Evolutionary conservation across 2,888 invertebrate genomes (phyloP), one percentile per base, ranked within the genome.

Genomic region (Lysandra coridon): DNA sequence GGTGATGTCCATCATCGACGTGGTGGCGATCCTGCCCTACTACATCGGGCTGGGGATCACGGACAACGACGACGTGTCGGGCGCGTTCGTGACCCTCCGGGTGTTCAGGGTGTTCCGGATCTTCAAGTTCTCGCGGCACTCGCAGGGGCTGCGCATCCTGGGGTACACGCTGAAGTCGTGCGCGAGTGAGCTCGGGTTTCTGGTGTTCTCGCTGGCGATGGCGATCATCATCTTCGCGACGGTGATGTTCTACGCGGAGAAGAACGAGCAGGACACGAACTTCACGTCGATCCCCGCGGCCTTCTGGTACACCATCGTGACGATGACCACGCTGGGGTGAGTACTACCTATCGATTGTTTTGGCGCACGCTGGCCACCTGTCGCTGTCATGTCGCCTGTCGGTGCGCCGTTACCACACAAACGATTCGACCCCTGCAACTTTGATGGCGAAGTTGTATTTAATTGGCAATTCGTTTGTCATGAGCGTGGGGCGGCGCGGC

Each of bases 291-390:
- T 99, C 95, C 99, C 99, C 81, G 99, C 99, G 80, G 99, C 99
- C 85, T 99, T 99, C 95, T 99, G 99, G 99, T 99, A 99, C 95
- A 99, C 99, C 89, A 99, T 99, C 89, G 99, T 99, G 89, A 99
- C 99, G 85, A 99, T 99, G 99, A 99, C 99, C 81, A 99, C 99
- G 78, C 95, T 99, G 84, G 99, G 99, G 99, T 99, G 94, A 98
- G 98, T 97, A 12, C 17, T 17, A 4, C 3, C 17, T 57, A 57
- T 37, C 73, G 49, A 79, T 64, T 82, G 81, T 74, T 57, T 57
- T 74, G 10, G 12, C n/a, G 10, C 57, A 84, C 84, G 86, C 86
- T 88, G 69, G 69, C 88, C 93, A 93, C 92, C 92, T 92, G 92
- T 92, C 92, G 91, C 85, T 14, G 78, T 12, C 30, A 78, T 78